These are phyloP conservation scores for Carposina sasakii DNA, from an alignment of 1,140 invertebrate genomes.

Conservation along the genomic window DNA sequence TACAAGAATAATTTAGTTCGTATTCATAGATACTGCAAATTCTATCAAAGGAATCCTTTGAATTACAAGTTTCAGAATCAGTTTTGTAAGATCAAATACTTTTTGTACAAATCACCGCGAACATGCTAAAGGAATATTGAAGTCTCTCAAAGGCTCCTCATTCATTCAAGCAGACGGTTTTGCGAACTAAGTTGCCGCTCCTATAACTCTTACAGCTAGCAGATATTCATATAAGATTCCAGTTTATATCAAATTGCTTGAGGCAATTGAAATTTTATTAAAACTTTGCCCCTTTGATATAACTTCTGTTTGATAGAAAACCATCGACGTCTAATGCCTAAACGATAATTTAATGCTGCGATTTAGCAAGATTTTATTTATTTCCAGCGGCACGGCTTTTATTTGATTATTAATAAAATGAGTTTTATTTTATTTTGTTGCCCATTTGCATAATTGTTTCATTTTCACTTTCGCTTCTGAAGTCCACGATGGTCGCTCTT, in stretches of 20 bases:
- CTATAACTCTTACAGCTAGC: slow-evolving; percentile 33
- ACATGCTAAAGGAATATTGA: slow-evolving; percentile 31
- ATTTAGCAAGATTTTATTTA: slow-evolving; percentile 66
- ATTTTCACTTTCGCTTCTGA: slow-evolving; percentile 53
- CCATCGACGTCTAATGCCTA: too few relatives aligned
- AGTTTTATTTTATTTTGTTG: slow-evolving; percentile 65
- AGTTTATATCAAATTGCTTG: slow-evolving; percentile 40
- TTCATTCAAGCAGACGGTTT: slow-evolving; percentile 28
- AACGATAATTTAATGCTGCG: slow-evolving; percentile 56
- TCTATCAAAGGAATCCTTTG: too few relatives aligned
- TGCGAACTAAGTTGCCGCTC: slow-evolving; percentile 33
- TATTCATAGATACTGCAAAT: too few relatives aligned
- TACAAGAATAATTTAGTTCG: too few relatives aligned
- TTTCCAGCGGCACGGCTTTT: slow-evolving; percentile 50
- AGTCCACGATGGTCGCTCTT: slow-evolving; percentile 31
- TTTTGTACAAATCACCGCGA: slow-evolving; percentile 18
- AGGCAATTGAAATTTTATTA: slow-evolving; percentile 63
- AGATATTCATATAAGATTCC: slow-evolving; percentile 38
- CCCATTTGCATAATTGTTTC: slow-evolving; percentile 65
- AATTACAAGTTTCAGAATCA: too few relatives aligned
- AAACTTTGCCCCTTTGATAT: slow-evolving; percentile 62
- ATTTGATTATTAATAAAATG: slow-evolving; percentile 67
- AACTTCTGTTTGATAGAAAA: slow-evolving; percentile 64
- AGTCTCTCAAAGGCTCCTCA: slow-evolving; percentile 33
- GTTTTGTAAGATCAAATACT: slow-evolving; percentile 24